Evolutionary conservation across 53 echinoderm and acorn worm species (phyloP).

Genomic region (Echinarachnius parma): DNA sequence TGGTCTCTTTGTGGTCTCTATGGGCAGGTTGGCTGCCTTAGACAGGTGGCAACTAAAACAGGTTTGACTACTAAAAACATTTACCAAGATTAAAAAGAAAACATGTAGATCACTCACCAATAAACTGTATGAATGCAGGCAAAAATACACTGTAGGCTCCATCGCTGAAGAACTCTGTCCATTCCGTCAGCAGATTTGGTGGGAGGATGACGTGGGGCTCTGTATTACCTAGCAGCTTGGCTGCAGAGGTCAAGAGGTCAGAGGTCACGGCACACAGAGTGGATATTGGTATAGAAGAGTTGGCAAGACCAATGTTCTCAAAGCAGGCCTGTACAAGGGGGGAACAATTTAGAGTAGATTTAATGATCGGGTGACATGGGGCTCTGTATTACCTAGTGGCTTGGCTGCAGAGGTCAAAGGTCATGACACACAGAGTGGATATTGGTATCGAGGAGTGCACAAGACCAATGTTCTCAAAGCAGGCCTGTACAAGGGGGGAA

Average conservation of each 20-base stretch:
- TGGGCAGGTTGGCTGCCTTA: too few species aligned
- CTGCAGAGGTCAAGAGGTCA: conserved; percentile 62
- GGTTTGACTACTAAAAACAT: too few species aligned
- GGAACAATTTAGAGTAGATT: not conserved
- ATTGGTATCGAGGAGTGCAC: conserved; percentile 12
- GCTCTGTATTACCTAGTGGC: too few species aligned
- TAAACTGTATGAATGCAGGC: conserved; percentile 41
- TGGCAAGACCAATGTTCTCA: conserved; percentile 2
- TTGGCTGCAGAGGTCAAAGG: conserved; percentile 71
- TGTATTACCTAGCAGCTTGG: conserved; percentile 48
- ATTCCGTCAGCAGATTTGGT: conserved; percentile 43
- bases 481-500: conserved; percentile 54
- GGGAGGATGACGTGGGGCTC: conserved; percentile 17
- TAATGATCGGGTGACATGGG: not conserved
- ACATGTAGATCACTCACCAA: conserved; percentile 25
- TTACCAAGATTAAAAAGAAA: too few species aligned
- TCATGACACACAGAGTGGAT: conserved; percentile 28
- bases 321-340: conserved; percentile 57
- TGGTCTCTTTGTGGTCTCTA: too few species aligned
- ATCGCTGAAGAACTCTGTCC: conserved; percentile 53
- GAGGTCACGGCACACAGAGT: conserved; percentile 54
- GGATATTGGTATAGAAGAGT: too few species aligned
- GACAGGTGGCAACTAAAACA: too few species aligned
- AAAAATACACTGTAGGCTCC: conserved; percentile 49
- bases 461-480: conserved; percentile 37